Conservation (phyloP, 2,888 invertebrate species). For the Mimas tiliae region DNA sequence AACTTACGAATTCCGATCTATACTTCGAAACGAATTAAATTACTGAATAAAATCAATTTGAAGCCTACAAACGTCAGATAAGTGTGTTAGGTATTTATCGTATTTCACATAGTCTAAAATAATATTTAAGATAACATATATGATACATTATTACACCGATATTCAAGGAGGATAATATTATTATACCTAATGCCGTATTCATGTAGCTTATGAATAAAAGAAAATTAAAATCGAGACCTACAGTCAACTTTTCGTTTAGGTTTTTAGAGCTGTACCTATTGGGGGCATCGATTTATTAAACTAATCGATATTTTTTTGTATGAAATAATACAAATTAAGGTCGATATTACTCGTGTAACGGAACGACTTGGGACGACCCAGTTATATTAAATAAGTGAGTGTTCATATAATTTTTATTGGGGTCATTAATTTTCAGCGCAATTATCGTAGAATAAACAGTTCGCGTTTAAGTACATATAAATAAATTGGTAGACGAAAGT, state of each 20-base stretch:
- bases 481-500: constrained; percentile 47
- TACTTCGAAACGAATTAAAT: neutral
- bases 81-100: too few relatives aligned
- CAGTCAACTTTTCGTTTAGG: neutral
- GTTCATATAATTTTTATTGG: constrained; percentile 3
- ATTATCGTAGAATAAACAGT: constrained; percentile 8
- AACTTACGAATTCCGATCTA: neutral
- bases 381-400: constrained; percentile 1
- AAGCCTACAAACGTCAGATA: too few relatives aligned
- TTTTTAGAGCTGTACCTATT: neutral
- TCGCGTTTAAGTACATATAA: neutral
- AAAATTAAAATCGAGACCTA: neutral
- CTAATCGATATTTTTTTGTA: neutral
- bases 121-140: too few relatives aligned
- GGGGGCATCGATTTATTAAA: neutral
- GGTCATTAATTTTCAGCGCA: neutral
- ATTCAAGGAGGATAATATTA: too few relatives aligned
- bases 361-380: neutral
- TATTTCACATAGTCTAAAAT: too few relatives aligned
- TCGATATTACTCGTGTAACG: neutral
- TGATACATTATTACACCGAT: too few relatives aligned
- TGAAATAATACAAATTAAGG: neutral
- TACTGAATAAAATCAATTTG: neutral
- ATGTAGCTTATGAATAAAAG: neutral
- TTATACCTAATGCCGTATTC: too few relatives aligned